phyloP scores from a whole-genome alignment of 2,888 invertebrate genomes.

The Lasiommata megera region DNA sequence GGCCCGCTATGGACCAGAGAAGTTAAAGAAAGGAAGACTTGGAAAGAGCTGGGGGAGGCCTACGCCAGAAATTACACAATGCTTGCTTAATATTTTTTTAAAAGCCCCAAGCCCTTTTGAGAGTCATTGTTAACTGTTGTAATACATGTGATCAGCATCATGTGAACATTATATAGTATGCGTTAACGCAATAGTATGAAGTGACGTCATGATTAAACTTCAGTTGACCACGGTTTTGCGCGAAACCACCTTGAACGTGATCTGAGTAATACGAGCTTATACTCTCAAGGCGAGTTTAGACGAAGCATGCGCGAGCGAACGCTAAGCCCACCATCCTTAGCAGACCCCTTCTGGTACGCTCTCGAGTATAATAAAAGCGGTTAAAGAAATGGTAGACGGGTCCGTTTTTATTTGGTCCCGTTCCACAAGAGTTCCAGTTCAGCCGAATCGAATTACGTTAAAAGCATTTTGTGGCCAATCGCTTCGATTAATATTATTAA shows the following conservation, averaged over 20 bases:
- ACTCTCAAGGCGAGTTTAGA: constrained; percentile 70
- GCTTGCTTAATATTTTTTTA: too few relatives aligned
- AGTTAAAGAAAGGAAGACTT: too few relatives aligned
- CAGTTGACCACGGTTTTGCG: constrained; percentile 52
- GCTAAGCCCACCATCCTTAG: constrained; percentile 56
- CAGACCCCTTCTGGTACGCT: constrained; percentile 53
- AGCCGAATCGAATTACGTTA: constrained; percentile 76
- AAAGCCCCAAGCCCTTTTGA: too few relatives aligned
- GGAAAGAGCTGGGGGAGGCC: too few relatives aligned
- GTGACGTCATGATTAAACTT: constrained; percentile 49
- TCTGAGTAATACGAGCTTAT: constrained; percentile 74
- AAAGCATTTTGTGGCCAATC: constrained; percentile 76
- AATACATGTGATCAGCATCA: not conserved
- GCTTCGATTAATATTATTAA: constrained; percentile 73
- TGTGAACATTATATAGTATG: constrained; percentile 20
- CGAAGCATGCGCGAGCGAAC: constrained; percentile 57
- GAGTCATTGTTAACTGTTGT: too few relatives aligned
- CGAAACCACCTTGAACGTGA: constrained; percentile 76
- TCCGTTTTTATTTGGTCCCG: constrained; percentile 56
- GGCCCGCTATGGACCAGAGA: too few relatives aligned
- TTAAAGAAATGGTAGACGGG: constrained; percentile 43
- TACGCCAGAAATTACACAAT: too few relatives aligned
- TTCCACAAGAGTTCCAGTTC: constrained; percentile 67
- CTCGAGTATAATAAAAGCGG: constrained; percentile 42
- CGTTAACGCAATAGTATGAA: constrained; percentile 41